Percentiles rank a stretch among this genome's conserved stretches.
Conservation (phyloP, 2,113 vertebrate species). For the Dasyornis broadbenti region DNA sequence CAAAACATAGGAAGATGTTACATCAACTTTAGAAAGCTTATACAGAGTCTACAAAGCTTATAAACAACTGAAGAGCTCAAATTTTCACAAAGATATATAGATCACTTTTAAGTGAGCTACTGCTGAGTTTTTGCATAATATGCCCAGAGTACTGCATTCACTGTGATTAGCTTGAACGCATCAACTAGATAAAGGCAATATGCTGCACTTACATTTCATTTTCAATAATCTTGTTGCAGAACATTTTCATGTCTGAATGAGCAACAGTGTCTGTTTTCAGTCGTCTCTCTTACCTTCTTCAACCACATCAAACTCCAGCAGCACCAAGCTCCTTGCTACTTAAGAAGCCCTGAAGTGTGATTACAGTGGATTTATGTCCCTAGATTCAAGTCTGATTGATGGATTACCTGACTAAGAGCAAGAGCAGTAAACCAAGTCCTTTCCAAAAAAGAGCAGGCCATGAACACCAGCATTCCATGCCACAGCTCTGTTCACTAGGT, state of each 20-base stretch:
- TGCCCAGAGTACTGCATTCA: not conserved
- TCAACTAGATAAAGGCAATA: not conserved
- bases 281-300: not conserved
- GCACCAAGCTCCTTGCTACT: not conserved
- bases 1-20: not conserved
- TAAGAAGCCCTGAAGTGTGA: not conserved
- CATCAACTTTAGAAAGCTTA: not conserved
- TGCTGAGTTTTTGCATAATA: not conserved
- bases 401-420: not conserved
- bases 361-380: not conserved
- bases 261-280: not conserved
- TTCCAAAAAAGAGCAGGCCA: not conserved
- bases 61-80: not conserved
- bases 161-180: not conserved
- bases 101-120: not conserved
- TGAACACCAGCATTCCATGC: accelerated
- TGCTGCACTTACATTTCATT: not conserved
- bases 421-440: not conserved
- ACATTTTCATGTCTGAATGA: not conserved
- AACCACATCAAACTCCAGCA: not conserved
- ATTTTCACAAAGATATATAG: not conserved
- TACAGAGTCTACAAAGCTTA: not conserved
- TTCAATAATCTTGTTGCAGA: not conserved
- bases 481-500: not conserved
- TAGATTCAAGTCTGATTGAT: not conserved